Evolutionary conservation across 2,797 vertebrate genomes (phyloP).

Genomic region (Gadopsis bispinosus): DNA sequence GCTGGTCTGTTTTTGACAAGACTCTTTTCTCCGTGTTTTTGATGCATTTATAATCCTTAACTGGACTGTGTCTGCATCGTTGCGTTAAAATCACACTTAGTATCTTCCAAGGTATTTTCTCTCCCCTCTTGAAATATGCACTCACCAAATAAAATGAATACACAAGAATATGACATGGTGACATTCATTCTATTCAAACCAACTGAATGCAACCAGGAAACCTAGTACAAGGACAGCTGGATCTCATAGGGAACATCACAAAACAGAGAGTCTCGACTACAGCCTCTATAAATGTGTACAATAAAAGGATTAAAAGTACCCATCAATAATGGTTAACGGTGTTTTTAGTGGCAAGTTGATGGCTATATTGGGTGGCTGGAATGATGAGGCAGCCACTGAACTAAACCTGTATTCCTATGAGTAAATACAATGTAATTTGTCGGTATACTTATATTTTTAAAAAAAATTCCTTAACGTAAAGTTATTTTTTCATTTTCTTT

Average conservation of each 20-base stretch:
- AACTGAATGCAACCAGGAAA: conserved; percentile 23
- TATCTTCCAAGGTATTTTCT: conserved; percentile 6
- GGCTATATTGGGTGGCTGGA: conserved; percentile 9
- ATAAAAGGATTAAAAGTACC: conserved; percentile 1
- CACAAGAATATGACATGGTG: conserved; percentile 19
- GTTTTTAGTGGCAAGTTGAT: conserved; percentile 29
- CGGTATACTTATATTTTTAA: background rate
- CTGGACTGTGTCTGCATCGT: conserved; percentile 5
- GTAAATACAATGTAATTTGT: background rate
- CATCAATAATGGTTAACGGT: conserved; percentile 25
- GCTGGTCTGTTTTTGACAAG: conserved; percentile 16
- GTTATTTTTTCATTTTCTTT: background rate
- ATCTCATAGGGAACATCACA: conserved; percentile 8
- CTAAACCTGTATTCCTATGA: background rate
- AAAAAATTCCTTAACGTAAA: background rate
- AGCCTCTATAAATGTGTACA: background rate
- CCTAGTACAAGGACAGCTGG: conserved; percentile 20
- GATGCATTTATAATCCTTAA: background rate
- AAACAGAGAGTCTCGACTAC: conserved; percentile 19
- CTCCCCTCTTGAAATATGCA: background rate
- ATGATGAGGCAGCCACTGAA: background rate
- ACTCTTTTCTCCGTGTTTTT: conserved; percentile 36
- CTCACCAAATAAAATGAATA: background rate
- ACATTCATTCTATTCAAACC: conserved; percentile 39
- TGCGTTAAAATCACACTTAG: background rate